These are phyloP conservation scores for Bufo bufo DNA, from an alignment of 2,113 vertebrate genomes.

Conservation along the genomic window DNA sequence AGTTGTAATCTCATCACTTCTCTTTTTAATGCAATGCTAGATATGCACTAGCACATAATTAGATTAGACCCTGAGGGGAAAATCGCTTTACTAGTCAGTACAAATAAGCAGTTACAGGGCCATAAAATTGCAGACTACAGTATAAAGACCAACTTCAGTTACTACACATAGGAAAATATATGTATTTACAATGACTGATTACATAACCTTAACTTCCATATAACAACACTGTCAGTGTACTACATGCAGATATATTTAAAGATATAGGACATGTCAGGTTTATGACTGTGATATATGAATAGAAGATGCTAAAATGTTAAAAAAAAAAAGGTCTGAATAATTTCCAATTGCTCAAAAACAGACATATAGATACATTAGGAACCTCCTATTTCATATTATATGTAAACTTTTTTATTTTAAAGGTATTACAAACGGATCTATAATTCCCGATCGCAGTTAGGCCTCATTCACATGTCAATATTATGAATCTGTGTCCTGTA, in stretches of 20 bases:
- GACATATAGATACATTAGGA: too few relatives aligned
- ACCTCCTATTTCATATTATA: too few relatives aligned
- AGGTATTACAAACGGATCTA: too few relatives aligned
- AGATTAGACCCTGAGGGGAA: conserved; percentile 13
- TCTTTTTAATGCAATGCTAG: conserved; percentile 26
- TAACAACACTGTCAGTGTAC: not conserved
- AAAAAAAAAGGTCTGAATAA: too few relatives aligned
- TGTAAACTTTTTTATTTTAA: too few relatives aligned
- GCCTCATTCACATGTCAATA: too few relatives aligned
- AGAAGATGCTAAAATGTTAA: too few relatives aligned
- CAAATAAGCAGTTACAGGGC: conserved; percentile 10
- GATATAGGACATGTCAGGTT: too few relatives aligned
- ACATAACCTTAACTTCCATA: not conserved
- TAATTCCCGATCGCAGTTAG: too few relatives aligned
- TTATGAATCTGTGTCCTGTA: too few relatives aligned
- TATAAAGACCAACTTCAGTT: not conserved
- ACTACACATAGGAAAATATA: not conserved
- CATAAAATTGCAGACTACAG: not conserved
- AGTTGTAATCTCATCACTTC: conserved; percentile 26
- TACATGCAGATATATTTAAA: not conserved
- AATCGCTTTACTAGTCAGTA: not conserved
- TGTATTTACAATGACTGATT: not conserved
- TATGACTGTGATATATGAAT: too few relatives aligned
- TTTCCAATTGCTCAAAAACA: too few relatives aligned
- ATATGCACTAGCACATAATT: conserved; percentile 25